Conservation (phyloP, 2,888 invertebrate genomes). For the Notocelia uddmanniana region DNA sequence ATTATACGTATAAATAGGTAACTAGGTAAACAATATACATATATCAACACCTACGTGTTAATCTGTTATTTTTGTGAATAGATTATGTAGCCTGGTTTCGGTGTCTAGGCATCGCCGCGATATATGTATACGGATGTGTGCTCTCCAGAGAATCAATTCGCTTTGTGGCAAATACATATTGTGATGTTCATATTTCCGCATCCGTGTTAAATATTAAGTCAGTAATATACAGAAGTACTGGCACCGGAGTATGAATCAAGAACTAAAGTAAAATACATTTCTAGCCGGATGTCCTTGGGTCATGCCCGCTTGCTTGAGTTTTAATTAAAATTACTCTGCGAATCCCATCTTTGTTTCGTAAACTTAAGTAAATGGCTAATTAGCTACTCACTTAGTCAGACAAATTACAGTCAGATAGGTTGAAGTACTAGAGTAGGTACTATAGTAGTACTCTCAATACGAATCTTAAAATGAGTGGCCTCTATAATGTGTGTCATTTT, state of each 20-base stretch:
- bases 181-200: slow-evolving; percentile 2
- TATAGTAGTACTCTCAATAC: not conserved
- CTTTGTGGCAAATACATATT: not conserved
- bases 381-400: not conserved
- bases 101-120: not conserved
- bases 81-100: not conserved
- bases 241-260: not conserved
- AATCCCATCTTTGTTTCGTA: not conserved
- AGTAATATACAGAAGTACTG: not conserved
- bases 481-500: too few species aligned
- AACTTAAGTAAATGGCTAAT: not conserved
- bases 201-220: slow-evolving; percentile 1
- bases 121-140: not conserved
- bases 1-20: not conserved
- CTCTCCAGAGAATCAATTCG: slow-evolving; percentile 2
- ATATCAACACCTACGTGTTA: not conserved
- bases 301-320: not conserved
- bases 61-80: not conserved
- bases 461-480: too few species aligned
- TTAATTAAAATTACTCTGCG: not conserved
- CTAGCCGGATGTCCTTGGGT: not conserved
- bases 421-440: not conserved
- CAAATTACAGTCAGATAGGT: not conserved
- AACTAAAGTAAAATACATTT: not conserved
- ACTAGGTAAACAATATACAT: not conserved